Evolutionary conservation across 2,888 invertebrate genomes (phyloP).

Genomic region (Dynastes tityus): DNA sequence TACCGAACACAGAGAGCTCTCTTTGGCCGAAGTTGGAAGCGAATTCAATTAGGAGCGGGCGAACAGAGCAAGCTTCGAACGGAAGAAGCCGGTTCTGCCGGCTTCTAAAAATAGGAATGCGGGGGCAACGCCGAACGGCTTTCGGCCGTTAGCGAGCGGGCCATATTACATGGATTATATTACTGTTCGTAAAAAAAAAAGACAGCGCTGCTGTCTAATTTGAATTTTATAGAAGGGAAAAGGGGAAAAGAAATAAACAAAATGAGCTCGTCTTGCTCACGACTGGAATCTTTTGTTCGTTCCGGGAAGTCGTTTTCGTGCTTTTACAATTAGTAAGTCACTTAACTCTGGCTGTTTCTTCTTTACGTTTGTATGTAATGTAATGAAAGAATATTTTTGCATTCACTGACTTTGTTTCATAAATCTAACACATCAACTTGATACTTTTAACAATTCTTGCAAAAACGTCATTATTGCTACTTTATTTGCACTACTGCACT

Average conservation of each 20-base stretch:
- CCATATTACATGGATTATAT: slow-evolving; percentile 22
- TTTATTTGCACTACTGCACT: too few relatives aligned
- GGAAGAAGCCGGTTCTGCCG: slow-evolving; percentile 27
- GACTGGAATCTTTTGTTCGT: not conserved
- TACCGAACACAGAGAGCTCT: not conserved
- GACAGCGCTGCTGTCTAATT: not conserved
- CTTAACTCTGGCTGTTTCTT: too few relatives aligned
- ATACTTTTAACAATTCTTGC: too few relatives aligned
- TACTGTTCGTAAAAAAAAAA: slow-evolving; percentile 11
- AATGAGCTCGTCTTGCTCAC: not conserved
- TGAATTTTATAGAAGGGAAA: not conserved
- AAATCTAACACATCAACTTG: too few relatives aligned
- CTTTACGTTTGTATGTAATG: too few relatives aligned
- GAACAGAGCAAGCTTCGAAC: slow-evolving; percentile 4
- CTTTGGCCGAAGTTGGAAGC: slow-evolving; percentile 22
- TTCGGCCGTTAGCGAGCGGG: not conserved
- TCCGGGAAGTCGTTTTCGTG: not conserved
- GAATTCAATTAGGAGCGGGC: slow-evolving; percentile 28
- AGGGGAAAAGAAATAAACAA: not conserved
- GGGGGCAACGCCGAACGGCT: slow-evolving; percentile 6
- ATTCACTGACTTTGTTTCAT: too few relatives aligned
- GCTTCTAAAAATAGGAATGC: slow-evolving; percentile 18
- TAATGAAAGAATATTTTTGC: too few relatives aligned
- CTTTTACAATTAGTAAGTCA: not conserved
- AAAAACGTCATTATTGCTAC: too few relatives aligned